Conservation (phyloP, 2,797 vertebrate species). For the Parauchenoglanis ngamensis region DNA sequence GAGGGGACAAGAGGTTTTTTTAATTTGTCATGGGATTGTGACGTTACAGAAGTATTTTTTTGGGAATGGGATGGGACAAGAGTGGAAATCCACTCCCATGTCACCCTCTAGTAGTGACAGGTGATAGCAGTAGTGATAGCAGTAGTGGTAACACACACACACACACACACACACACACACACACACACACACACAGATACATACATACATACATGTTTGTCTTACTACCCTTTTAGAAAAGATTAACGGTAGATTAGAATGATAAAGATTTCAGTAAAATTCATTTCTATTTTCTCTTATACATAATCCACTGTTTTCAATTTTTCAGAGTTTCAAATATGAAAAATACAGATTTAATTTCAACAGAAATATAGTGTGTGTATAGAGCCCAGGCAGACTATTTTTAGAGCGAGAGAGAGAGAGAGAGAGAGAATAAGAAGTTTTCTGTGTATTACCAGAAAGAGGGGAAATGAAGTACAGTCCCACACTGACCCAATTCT, state of each 20-base stretch:
- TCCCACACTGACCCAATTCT: slow-evolving; percentile 48
- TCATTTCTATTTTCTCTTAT: background rate
- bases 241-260: background rate
- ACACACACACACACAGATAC: background rate
- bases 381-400: background rate
- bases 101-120: too few species aligned
- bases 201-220: background rate
- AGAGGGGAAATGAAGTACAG: slow-evolving; percentile 23
- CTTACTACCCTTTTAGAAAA: background rate
- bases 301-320: too few species aligned
- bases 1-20: too few species aligned
- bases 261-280: background rate
- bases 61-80: too few species aligned
- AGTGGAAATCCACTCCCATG: too few species aligned
- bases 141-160: too few species aligned
- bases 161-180: too few species aligned
- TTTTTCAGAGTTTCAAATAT: background rate
- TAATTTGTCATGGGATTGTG: too few species aligned
- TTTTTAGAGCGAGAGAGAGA: slow-evolving; percentile 37
- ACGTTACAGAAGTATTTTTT: too few species aligned
- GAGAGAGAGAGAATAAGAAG: slow-evolving; percentile 10
- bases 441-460: slow-evolving; percentile 22
- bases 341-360: background rate
- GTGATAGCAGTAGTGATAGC: too few species aligned
- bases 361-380: background rate